phyloP scores from a whole-genome alignment of 2,797 vertebrate genomes.

The Takifugu ocellatus region DNA sequence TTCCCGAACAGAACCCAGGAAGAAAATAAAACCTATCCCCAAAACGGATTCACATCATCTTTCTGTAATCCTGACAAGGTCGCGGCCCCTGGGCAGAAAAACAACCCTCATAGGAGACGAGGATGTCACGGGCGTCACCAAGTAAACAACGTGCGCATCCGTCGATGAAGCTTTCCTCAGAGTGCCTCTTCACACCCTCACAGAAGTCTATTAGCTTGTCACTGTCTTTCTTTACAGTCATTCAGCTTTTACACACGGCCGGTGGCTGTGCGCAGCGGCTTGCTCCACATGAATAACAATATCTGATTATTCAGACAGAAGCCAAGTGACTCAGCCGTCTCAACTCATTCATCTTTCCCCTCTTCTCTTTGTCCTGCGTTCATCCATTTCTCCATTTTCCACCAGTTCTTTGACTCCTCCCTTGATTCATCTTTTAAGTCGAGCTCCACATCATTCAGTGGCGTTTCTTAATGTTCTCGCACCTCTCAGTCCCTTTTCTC shows the following conservation, averaged over 20 bases:
- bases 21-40: too few species aligned
- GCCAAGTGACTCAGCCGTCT: conserved; percentile 72
- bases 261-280: conserved; percentile 58
- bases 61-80: conserved; percentile 10
- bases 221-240: conserved; percentile 62
- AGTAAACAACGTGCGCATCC: conserved; percentile 47
- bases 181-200: conserved; percentile 56
- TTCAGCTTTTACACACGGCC: conserved; percentile 70
- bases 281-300: conserved; percentile 70
- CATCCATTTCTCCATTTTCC: conserved; percentile 10
- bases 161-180: conserved; percentile 22
- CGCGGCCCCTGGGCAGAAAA: not conserved
- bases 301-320: conserved; percentile 68
- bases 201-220: conserved; percentile 65
- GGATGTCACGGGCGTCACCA: conserved; percentile 52
- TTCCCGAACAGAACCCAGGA: too few species aligned
- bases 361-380: conserved; percentile 9
- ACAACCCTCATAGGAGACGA: conserved; percentile 29
- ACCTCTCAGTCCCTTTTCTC: too few species aligned
- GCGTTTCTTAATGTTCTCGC: not conserved
- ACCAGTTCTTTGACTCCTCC: conserved; percentile 7
- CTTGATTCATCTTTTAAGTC: conserved; percentile 31
- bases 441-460: too few species aligned
- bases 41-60: not conserved
- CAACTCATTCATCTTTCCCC: conserved; percentile 37